Evolutionary conservation across 2,113 vertebrate species (phyloP), one percentile per base, ranked within the genome.

Genomic region (Scomber japonicus): DNA sequence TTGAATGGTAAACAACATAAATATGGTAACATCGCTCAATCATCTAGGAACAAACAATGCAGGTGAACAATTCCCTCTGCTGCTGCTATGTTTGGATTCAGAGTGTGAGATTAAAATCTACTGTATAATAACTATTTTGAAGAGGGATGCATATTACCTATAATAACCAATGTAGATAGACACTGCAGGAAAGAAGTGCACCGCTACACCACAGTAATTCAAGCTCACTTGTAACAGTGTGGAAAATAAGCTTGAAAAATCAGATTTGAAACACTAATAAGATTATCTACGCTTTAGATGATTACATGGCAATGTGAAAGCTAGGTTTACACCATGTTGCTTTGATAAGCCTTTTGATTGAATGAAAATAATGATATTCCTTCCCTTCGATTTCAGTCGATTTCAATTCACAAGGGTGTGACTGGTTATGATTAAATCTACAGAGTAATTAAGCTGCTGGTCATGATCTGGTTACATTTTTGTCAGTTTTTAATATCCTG

Each of bases 191-290:
- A 35, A 67, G 17, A 46, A 62, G 17, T 49, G 31, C 35, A 46
- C 49, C 44, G 57, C 17, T 4, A 5, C 3, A 19, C 55, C 19
- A 12, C 68, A 62, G 19, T 71, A 64, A 78, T 70, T 65, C 53
- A 40, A 30, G 53, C 71, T 60, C 61, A 80, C 16, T 75, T 71
- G 45, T 46, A 57, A 82, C 30, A 68, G 70, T 30, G 70, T 60
- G 57, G 76, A 63, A 73, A 83, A 81, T 78, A 71, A 67, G 65
- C 75, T 19, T 80, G 62, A 80, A 68, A 78, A 51, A 75, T 81
- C 75, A 74, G n/a, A 89, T 82, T 79, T 51, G 27, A 74, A 61
- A 71, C 69, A 75, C 72, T 82, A 66, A 82, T 84, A 71, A 63
- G 68, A 89, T 80, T 87, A 40, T 17, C 50, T 55, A 76, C n/a